These are phyloP conservation scores for Crotalus tigris DNA, from an alignment of 2,113 vertebrate species.

Conservation along the genomic window DNA sequence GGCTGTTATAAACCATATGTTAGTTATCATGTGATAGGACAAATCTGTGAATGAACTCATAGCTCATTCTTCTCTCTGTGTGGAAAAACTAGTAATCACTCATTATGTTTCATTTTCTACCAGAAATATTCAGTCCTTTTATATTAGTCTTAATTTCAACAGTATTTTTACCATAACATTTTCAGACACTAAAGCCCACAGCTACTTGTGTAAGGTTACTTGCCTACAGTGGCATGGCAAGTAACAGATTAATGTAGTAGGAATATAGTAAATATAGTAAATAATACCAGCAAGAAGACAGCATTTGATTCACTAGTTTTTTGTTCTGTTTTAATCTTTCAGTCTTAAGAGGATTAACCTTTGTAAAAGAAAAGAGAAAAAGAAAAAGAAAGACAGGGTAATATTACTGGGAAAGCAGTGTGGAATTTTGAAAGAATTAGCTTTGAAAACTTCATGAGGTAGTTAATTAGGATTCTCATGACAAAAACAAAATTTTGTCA, in stretches of 20 bases:
- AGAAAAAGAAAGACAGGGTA: background rate
- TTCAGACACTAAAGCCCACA: background rate
- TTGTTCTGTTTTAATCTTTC: background rate
- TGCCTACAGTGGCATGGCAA: background rate
- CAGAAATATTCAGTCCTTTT: background rate
- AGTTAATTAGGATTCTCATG: slow-evolving; percentile 25
- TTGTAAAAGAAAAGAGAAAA: background rate
- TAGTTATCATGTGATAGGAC: background rate
- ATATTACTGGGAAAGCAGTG: background rate
- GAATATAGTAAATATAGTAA: background rate
- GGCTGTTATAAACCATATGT: background rate
- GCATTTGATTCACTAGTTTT: background rate
- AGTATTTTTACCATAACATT: background rate
- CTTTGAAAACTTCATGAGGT: slow-evolving; percentile 32
- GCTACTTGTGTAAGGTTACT: background rate
- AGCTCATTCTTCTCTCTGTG: background rate
- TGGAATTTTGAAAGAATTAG: slow-evolving; percentile 9
- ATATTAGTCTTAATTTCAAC: background rate
- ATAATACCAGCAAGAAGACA: background rate
- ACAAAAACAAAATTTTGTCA: slow-evolving; percentile 31
- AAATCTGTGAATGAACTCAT: background rate
- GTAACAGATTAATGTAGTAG: background rate
- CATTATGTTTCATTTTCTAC: background rate
- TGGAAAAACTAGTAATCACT: background rate
- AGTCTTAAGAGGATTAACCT: background rate